Evolutionary conservation across 92 coral and sea anemone genomes (phyloP).

Genomic region (Porites evermanni): DNA sequence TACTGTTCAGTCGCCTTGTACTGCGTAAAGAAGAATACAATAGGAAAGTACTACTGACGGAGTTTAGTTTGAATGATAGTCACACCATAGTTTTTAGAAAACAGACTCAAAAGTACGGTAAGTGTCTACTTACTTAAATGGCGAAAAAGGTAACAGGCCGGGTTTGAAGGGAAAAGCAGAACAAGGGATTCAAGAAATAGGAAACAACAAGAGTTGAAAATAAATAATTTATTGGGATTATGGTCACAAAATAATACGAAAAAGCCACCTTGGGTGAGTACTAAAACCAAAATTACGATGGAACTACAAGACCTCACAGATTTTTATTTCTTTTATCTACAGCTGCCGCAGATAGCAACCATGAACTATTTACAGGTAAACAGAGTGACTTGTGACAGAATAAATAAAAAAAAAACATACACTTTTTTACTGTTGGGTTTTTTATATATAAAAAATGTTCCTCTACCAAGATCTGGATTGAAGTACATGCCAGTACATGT

Average conservation of each 20-base stretch:
- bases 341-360: too few relatives aligned
- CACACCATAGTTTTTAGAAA: too few relatives aligned
- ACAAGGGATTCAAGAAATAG: not conserved
- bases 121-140: too few relatives aligned
- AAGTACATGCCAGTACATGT: not conserved
- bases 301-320: not conserved
- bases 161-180: not conserved
- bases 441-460: not conserved
- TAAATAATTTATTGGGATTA: conserved; percentile 37
- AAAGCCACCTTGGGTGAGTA: not conserved
- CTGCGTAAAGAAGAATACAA: too few relatives aligned
- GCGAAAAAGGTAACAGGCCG: too few relatives aligned
- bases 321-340: not conserved
- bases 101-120: too few relatives aligned
- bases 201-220: not conserved
- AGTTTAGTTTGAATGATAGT: too few relatives aligned
- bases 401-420: not conserved
- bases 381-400: not conserved
- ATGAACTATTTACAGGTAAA: conserved; percentile 12
- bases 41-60: too few relatives aligned
- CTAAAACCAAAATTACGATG: not conserved
- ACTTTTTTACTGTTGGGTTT: not conserved
- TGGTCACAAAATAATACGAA: not conserved
- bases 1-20: too few relatives aligned
- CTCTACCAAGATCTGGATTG: not conserved